Percentiles rank a stretch among this genome's conserved stretches.
These are phyloP conservation scores for Lasioglossum villosulum DNA, from an alignment of 2,888 invertebrate species.

Conservation along the genomic window DNA sequence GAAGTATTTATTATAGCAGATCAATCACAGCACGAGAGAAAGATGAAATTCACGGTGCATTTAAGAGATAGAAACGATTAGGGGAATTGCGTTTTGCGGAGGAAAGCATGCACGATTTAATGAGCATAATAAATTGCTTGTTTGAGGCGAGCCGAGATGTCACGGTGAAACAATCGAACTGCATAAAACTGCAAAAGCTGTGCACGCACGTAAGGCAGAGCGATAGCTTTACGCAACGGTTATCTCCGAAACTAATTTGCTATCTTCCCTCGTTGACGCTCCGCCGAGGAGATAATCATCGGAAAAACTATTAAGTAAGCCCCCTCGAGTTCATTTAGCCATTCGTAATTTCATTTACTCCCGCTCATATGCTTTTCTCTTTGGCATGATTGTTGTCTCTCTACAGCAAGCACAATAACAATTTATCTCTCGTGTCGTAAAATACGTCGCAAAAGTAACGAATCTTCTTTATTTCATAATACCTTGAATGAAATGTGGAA, in stretches of 20 bases:
- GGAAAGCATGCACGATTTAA: constrained; percentile 35
- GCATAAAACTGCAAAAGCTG: constrained; percentile 36
- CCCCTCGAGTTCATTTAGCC: constrained; percentile 38
- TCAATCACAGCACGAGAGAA: constrained; percentile 4
- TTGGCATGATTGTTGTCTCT: not conserved
- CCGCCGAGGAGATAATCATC: constrained; percentile 48
- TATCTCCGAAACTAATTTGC: constrained; percentile 60
- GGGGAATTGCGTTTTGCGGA: constrained; percentile 15
- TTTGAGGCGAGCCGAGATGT: constrained; percentile 15
- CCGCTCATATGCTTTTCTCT: constrained; percentile 21
- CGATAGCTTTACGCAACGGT: constrained; percentile 48
- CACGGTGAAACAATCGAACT: constrained; percentile 35
- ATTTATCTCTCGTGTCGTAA: constrained; percentile 15
- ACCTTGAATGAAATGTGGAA: not conserved
- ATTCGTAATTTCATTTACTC: constrained; percentile 43
- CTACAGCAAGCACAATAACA: not conserved
- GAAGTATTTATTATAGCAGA: not conserved
- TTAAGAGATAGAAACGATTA: constrained; percentile 25
- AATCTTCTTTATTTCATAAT: not conserved
- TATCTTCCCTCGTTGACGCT: constrained; percentile 40
- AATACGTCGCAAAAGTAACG: constrained; percentile 3
- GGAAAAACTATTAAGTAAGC: constrained; percentile 56
- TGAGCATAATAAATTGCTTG: constrained; percentile 31
- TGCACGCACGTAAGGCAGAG: constrained; percentile 9
- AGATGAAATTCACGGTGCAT: constrained; percentile 26